Percentiles rank a stretch among this genome's conserved stretches.
phyloP scores from a whole-genome alignment of 2,797 vertebrate genomes.

The Eulemur mongoz region DNA sequence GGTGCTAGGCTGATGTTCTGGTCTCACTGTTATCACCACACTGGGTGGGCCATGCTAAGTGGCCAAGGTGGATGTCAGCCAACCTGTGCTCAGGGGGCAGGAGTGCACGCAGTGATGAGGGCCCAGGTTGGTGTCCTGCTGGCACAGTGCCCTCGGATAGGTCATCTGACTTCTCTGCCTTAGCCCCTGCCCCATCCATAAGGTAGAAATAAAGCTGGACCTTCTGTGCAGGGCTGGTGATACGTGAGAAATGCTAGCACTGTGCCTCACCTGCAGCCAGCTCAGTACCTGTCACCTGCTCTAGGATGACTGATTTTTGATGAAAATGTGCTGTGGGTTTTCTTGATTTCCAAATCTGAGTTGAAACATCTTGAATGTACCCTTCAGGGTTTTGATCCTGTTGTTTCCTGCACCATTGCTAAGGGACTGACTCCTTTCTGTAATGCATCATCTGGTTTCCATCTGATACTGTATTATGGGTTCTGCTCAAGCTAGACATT shows the following conservation, averaged over 20 bases:
- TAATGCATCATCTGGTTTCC: background rate
- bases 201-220: background rate
- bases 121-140: background rate
- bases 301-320: background rate
- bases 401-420: background rate
- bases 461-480: no score
- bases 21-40: background rate
- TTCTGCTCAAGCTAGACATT: no score
- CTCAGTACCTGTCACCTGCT: background rate
- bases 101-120: no score
- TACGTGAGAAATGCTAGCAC: background rate
- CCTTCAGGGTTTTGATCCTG: background rate
- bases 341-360: background rate
- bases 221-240: constrained; percentile 30
- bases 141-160: background rate
- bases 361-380: background rate
- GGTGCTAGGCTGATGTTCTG: background rate
- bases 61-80: no score
- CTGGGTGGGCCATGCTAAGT: background rate
- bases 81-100: background rate
- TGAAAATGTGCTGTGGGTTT: background rate
- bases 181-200: background rate
- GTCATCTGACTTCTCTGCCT: constrained; percentile 17
- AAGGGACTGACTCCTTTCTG: background rate
- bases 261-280: background rate